Evolutionary conservation across 35 echinoderm and acorn worm species (phyloP).

Genomic region (Strongylocentrotus purpuratus): DNA sequence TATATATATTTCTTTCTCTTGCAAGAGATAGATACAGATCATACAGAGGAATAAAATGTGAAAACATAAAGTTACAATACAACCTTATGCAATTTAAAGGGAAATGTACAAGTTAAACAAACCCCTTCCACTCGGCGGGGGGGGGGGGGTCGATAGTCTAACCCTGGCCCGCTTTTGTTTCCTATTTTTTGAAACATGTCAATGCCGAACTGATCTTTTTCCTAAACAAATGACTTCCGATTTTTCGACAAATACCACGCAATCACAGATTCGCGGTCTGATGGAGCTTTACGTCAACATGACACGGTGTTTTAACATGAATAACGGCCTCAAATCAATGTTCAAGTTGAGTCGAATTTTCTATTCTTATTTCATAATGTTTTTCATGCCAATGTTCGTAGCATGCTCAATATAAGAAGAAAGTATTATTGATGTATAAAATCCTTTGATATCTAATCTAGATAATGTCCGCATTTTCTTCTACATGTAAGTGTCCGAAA

Average conservation of each 20-base stretch:
- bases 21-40: background rate
- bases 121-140: background rate
- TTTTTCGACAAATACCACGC: conserved; percentile 10
- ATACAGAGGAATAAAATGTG: background rate
- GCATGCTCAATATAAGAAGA: too few species aligned
- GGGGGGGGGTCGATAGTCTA: background rate
- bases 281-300: background rate
- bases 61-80: background rate
- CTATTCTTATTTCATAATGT: too few species aligned
- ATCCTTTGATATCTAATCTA: too few species aligned
- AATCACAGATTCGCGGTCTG: background rate
- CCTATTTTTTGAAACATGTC: conserved; percentile 11
- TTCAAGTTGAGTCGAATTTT: too few species aligned
- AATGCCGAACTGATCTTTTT: background rate
- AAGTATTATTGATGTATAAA: too few species aligned
- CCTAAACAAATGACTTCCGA: conserved; percentile 10
- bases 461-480: too few species aligned
- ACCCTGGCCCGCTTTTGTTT: background rate
- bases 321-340: too few species aligned
- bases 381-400: too few species aligned
- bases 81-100: background rate
- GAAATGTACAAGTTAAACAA: background rate
- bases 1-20: background rate
- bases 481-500: too few species aligned
- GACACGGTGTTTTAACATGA: too few species aligned